Base-by-base conservation (phyloP, 2,888 invertebrate species). In the Pseudococcus viburni region DNA sequence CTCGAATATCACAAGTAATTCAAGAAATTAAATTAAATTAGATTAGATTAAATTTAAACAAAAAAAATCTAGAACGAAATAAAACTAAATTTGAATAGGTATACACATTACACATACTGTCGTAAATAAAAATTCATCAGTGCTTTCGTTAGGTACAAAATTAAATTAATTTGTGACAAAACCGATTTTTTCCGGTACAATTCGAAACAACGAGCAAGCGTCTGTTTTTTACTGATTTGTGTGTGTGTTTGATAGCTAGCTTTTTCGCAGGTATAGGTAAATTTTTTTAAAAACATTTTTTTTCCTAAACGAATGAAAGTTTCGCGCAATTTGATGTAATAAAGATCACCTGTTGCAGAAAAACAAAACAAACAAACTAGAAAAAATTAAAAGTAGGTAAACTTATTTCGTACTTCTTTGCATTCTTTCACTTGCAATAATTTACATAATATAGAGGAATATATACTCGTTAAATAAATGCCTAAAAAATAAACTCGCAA, bases 1-100 rank as follows among this genome's bases (percentile, higher is more conserved):
- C 86, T 86, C 86, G 19, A 86, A 86, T 86, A 86, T 86, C 64
- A 86, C 64, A 86, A 51, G 17, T 26, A 33, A 85, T 26, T 84
- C 48, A 9, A 48, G 48, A 84, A 84, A 48, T 15, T 51, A 26
- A 84, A n/a, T 48, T 22, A 84, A 80, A 84, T 51, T 51, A 51
- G 15, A 51, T 51, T 15, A 12, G 11, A 51, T 51, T 51, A 51
- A 17, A 17, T 51, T 48, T 42, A 84, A 48, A 42, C 22, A 19
- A 42, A 15, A 84, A 48, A 39, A 80, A 80, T 3, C 26, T 33
- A 84, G 55, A 39, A 86, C 12, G 33, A 86, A 68, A 68, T 42
- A 86, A 73, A 86, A 26, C 1, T 84, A 48, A 46, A 84, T 19
- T 84, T 84, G 51, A 19, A 64, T 51, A 12, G 51, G 51, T 17